Base-by-base conservation (phyloP, 2,888 invertebrate genomes). In the Mesochorus sp. region DNA sequence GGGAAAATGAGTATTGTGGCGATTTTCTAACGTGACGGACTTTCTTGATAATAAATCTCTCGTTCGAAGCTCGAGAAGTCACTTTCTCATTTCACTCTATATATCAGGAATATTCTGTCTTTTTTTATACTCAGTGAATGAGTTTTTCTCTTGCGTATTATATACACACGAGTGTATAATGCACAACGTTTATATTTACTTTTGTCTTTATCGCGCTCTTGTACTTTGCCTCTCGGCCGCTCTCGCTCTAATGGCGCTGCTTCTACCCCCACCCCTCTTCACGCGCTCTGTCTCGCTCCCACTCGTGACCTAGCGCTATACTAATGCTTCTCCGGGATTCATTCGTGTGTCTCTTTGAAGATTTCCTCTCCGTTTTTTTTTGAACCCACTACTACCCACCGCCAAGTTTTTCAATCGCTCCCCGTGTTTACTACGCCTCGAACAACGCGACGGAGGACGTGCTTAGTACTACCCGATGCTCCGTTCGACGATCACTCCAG, bases 171-270 rank as follows among this genome's bases (percentile, higher is more conserved):
- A 21, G 12, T 14, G n/a, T n/a, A n/a, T n/a, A 24, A 53, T 31
- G 19, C 19, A n/a, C n/a, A 28, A 42, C 44, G 6, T 61, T 61
- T 14, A 51, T 47, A 24, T n/a, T n/a, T 61, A n/a, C 47, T 34
- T 39, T n/a, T 44, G 21, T 59, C 55, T 67, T 51, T 75, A 34
- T 70, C 42, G 39, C 47, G 39, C 21, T 42, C 28, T n/a, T 31
- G 10, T 62, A 17, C 39, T 49, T 57, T 34, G 55, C 67, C 37
- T 24, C 28, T 19, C 28, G 26, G 44, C 59, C 53, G 37, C 44
- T 64, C 42, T 49, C 12, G 39, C 70, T 73, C 70, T 71, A 72
- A 70, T 73, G 66, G 72, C 61, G 64, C 31, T 70, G 42, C n/a
- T 34, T 28, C 14, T 47, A 49, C 37, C 49, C 70, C 70, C 61